Conservation (phyloP, 2,113 vertebrate genomes). For the Galeopterus variegatus region DNA sequence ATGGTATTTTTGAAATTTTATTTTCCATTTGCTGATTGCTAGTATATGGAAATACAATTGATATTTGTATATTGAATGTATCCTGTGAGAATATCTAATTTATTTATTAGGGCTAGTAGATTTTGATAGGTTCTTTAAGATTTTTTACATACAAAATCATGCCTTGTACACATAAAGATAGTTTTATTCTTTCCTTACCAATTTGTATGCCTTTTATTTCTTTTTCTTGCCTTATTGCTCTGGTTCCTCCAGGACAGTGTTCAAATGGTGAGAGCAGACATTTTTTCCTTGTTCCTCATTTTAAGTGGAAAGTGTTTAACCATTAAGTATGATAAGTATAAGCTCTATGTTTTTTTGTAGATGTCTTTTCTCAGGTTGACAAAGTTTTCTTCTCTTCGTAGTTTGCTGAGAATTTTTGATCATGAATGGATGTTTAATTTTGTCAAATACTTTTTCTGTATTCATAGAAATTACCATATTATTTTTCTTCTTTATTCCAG, state of each 20-base stretch:
- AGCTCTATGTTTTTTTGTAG: not conserved
- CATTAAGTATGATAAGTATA: not conserved
- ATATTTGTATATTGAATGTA: not conserved
- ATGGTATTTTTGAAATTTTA: not conserved
- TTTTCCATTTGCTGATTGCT: not conserved
- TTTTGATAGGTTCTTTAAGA: not conserved
- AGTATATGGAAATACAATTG: not conserved
- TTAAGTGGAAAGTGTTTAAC: not conserved
- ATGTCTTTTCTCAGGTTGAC: not conserved
- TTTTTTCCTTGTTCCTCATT: not conserved
- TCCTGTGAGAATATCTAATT: not conserved
- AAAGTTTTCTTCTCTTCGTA: conserved; percentile 24
- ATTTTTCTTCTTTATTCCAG: conserved; percentile 15
- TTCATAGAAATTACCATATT: not conserved
- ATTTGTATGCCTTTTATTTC: not conserved
- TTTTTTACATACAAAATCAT: not conserved
- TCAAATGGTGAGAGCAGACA: not conserved
- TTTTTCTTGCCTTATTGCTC: not conserved
- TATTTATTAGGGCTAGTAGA: not conserved
- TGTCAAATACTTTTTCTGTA: conserved; percentile 13
- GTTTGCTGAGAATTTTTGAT: conserved; percentile 13
- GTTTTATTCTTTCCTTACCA: not conserved
- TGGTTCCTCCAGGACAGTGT: not conserved
- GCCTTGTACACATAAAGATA: not conserved
- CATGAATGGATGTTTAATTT: conserved; percentile 10